Evolutionary conservation across 2,797 vertebrate genomes (phyloP).

Genomic region (Lindbergichthys nudifrons): DNA sequence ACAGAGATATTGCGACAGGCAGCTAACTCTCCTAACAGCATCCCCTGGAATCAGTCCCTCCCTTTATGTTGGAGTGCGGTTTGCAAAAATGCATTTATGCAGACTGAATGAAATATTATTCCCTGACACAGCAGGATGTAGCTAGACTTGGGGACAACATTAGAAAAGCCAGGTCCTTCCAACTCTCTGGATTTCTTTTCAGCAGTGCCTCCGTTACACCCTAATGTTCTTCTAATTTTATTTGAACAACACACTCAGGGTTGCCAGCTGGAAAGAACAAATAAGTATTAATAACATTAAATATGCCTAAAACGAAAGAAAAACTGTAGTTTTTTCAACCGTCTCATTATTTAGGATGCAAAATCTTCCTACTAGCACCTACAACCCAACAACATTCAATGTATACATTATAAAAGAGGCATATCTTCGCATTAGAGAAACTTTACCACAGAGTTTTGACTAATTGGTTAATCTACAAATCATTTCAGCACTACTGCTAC

Average conservation of each 20-base stretch:
- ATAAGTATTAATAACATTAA: constrained; percentile 39
- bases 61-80: constrained; percentile 53
- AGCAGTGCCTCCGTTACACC: constrained; percentile 43
- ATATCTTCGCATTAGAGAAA: background rate
- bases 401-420: background rate
- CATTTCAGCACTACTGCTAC: background rate
- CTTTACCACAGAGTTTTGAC: background rate
- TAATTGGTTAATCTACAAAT: background rate
- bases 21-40: constrained; percentile 44
- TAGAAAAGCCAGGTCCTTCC: constrained; percentile 55
- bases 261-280: constrained; percentile 62
- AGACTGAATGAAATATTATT: constrained; percentile 75
- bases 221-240: constrained; percentile 66
- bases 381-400: background rate
- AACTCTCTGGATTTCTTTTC: constrained; percentile 58
- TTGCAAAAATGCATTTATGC: constrained; percentile 74
- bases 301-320: constrained; percentile 21
- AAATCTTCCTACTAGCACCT: background rate
- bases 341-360: background rate
- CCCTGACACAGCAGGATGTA: constrained; percentile 71
- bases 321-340: background rate
- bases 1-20: constrained; percentile 44
- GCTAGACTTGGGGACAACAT: constrained; percentile 57
- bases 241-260: constrained; percentile 60
- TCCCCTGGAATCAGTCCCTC: constrained; percentile 46